Evolutionary conservation across 2,888 invertebrate genomes (phyloP).

Genomic region (Agrilus biguttatus): DNA sequence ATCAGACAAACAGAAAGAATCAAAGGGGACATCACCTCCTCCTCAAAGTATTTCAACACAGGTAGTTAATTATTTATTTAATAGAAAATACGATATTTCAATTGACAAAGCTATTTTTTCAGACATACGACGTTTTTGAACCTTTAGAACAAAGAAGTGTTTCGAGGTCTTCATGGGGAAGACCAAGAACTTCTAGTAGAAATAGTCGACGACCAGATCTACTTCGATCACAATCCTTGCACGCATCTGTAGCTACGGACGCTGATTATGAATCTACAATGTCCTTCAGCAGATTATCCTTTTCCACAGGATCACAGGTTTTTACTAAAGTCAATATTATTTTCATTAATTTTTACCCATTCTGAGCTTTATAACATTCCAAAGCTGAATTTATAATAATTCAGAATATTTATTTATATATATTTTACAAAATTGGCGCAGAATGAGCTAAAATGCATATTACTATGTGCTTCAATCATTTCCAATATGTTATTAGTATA

Average conservation of each 20-base stretch:
- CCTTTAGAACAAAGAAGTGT: slow-evolving; percentile 5
- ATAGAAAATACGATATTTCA: background rate
- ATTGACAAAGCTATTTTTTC: slow-evolving; percentile 12
- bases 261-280: slow-evolving; percentile 35
- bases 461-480: too few relatives aligned
- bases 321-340: background rate
- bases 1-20: slow-evolving; percentile 16
- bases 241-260: slow-evolving; percentile 17
- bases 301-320: slow-evolving; percentile 17
- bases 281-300: slow-evolving; percentile 50
- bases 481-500: too few relatives aligned
- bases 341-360: background rate
- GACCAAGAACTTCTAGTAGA: slow-evolving; percentile 17
- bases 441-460: too few relatives aligned
- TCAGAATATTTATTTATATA: too few relatives aligned
- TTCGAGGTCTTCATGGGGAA: slow-evolving; percentile 9
- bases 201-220: slow-evolving; percentile 18
- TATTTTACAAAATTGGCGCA: too few relatives aligned
- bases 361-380: too few relatives aligned
- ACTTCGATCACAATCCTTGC: slow-evolving; percentile 25
- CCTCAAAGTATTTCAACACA: slow-evolving; percentile 80
- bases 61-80: slow-evolving; percentile 19
- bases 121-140: slow-evolving; percentile 38
- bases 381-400: too few relatives aligned
- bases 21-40: slow-evolving; percentile 72